phyloP scores from a whole-genome alignment of 2,888 invertebrate genomes.

The Agonopterix subpropinquella region DNA sequence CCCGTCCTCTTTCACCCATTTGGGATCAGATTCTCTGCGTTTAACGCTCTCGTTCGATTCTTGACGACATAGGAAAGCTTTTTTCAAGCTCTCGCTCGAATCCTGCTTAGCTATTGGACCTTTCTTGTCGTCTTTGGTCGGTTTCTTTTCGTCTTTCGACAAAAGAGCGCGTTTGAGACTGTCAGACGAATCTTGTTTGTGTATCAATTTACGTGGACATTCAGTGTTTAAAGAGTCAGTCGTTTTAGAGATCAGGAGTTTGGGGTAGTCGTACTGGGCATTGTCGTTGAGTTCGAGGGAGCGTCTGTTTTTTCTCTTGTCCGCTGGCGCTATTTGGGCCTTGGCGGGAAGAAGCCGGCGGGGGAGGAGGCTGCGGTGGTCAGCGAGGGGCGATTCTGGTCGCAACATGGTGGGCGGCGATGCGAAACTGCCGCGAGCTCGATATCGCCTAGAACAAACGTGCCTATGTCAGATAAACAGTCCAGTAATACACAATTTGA shows the following conservation, averaged over 20 bases:
- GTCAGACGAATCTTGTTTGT: conserved; percentile 65
- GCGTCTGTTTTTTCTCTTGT: conserved; percentile 64
- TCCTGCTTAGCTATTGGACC: conserved; percentile 51
- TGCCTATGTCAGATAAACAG: conserved; percentile 5
- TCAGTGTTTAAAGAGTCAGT: conserved; percentile 68
- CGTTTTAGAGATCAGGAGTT: conserved; percentile 68
- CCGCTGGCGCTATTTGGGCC: conserved; percentile 63
- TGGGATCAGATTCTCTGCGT: conserved; percentile 50
- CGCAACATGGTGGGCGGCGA: conserved; percentile 66
- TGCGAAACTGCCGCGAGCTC: conserved; percentile 45
- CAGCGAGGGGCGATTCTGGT: conserved; percentile 72
- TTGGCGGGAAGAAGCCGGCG: conserved; percentile 64
- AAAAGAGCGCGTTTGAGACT: conserved; percentile 60
- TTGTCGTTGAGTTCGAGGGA: conserved; percentile 68
- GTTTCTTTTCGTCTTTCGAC: conserved; percentile 61
- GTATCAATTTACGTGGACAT: conserved; percentile 60
- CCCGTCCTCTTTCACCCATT: conserved; percentile 47
- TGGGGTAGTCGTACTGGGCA: conserved; percentile 60
- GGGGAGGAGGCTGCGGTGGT: conserved; percentile 68
- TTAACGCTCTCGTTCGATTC: conserved; percentile 65
- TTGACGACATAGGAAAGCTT: conserved; percentile 54
- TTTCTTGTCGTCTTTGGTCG: conserved; percentile 52
- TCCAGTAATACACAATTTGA: neutral
- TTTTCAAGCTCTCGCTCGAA: conserved; percentile 62
- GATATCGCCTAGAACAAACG: conserved; percentile 56